Percentiles rank a stretch among this genome's conserved stretches.
phyloP scores from a whole-genome alignment of 2,797 vertebrate species.

The Megalops cyprinoides region DNA sequence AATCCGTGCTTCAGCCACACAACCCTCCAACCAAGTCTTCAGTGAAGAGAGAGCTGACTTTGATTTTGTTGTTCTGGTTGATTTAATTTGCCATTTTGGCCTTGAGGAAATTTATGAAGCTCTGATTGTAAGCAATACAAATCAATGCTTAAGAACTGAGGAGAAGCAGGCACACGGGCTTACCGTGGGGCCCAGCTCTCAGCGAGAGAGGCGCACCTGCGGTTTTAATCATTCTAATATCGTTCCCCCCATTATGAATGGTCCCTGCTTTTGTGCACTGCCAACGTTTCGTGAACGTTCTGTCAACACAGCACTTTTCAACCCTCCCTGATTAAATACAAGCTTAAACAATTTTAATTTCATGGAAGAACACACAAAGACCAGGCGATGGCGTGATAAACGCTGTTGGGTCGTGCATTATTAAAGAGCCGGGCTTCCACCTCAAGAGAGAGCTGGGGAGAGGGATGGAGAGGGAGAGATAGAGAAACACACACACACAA shows the following conservation, averaged over 20 bases:
- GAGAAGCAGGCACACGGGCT: neutral
- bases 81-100: conserved; percentile 43
- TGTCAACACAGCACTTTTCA: conserved; percentile 74
- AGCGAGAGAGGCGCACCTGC: conserved; percentile 14
- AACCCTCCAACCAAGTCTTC: neutral
- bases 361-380: conserved; percentile 78
- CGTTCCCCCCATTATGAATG: conserved; percentile 14
- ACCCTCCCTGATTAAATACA: conserved; percentile 73
- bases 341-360: conserved; percentile 79
- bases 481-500: conserved; percentile 29
- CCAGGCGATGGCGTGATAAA: conserved; percentile 40
- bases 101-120: conserved; percentile 29
- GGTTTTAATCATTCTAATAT: conserved; percentile 33
- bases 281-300: conserved; percentile 42
- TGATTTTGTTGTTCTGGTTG: conserved; percentile 32
- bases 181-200: neutral
- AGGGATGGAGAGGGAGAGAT: conserved; percentile 33
- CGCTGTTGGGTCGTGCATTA: conserved; percentile 35
- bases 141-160: conserved; percentile 25
- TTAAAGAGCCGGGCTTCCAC: conserved; percentile 24
- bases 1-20: neutral
- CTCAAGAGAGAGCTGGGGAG: conserved; percentile 34
- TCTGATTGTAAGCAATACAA: conserved; percentile 38
- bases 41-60: neutral
- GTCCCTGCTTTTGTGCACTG: conserved; percentile 23